Evolutionary conservation across 1,140 invertebrate genomes (phyloP), one percentile per base, ranked within the genome.

Genomic region (Trichoplusia ni): DNA sequence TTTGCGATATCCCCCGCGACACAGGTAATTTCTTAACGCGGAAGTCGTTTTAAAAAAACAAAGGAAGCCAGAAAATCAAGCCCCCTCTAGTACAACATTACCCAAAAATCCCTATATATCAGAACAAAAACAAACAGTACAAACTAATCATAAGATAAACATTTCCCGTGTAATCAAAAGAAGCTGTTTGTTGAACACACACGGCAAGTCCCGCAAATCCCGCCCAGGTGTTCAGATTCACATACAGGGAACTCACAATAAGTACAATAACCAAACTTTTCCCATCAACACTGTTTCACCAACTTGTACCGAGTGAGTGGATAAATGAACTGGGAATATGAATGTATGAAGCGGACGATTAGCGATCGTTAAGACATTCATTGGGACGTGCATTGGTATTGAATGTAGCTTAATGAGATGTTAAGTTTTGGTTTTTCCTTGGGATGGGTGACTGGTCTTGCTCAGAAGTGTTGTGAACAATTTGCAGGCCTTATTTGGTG

Each of bases 221-320:
- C 27, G 18, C 0, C 25, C 54, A 59, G 54, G 54, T 59, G 54
- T 19, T 59, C 27, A 13, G 14, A 42, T 16, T 56, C 35, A 4
- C 54, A 58, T 23, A 59, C 54, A 31, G 23, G 33, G 21, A 38
- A 59, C 54, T 44, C 27, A 42, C 53, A 58, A 58, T 59, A 59
- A 59, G 38, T 44, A 59, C 23, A 29, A 59, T 59, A 59, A 13
- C 9, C 27, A 9, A 59, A 59, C 38, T 59, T 59, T 59, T 59
- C 54, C 38, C 54, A 59, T 59, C 54, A 44, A 56, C 40, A 31
- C 8, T 59, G 40, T 59, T 59, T 33, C 38, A 58, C 16, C 33
- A 44, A 44, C 25, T 18, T 2, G 47, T 35, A 21, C 25, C 11
- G 7, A n/a, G n/a, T n/a, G 18, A 31, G 18, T 27, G 37, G 8